These are phyloP conservation scores for Pipa parva DNA, from an alignment of 2,113 vertebrate genomes.

Conservation along the genomic window DNA sequence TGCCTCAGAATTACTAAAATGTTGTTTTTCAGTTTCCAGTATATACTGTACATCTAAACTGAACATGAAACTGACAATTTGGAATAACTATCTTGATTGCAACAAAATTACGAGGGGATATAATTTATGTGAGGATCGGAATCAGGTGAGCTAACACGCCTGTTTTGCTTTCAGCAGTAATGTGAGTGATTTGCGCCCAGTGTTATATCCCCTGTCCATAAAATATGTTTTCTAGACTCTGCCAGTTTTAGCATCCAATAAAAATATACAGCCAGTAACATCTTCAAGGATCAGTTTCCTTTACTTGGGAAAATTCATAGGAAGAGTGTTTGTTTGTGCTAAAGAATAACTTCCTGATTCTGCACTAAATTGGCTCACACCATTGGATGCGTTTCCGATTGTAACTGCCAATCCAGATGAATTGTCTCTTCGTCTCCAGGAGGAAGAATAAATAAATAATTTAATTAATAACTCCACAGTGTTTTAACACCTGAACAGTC, in stretches of 20 bases:
- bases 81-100: too few relatives aligned
- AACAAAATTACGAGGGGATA: too few relatives aligned
- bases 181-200: neutral
- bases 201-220: neutral
- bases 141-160: too few relatives aligned
- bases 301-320: conserved; percentile 18
- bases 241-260: conserved; percentile 9
- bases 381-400: neutral
- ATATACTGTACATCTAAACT: too few relatives aligned
- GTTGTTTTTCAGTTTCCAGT: too few relatives aligned
- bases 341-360: conserved; percentile 23
- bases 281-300: conserved; percentile 28
- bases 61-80: too few relatives aligned
- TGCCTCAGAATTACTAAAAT: too few relatives aligned
- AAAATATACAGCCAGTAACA: conserved; percentile 27
- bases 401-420: neutral
- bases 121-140: too few relatives aligned
- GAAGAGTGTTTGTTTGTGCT: conserved; percentile 23
- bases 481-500: neutral
- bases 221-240: conserved; percentile 1
- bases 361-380: neutral
- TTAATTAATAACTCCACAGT: neutral
- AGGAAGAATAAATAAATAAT: neutral
- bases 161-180: neutral
- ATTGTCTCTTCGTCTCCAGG: neutral